Base-by-base conservation (phyloP, 2,888 invertebrate species). In the Cylloceria caligata region DNA sequence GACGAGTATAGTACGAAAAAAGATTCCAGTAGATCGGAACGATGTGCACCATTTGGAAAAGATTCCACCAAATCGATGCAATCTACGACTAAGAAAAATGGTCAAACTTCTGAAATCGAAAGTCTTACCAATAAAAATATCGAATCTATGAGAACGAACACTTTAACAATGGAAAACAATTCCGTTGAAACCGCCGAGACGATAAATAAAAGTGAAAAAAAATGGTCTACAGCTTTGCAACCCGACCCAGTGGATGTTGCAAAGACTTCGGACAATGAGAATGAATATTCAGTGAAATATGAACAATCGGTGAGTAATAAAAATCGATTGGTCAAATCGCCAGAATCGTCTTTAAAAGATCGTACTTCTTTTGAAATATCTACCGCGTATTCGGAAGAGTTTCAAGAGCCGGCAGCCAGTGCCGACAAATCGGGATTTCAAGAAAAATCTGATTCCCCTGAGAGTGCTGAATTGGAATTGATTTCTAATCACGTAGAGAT, bases 321-420 rank as follows among this genome's bases (percentile, higher is more conserved):
- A 67, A 81, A 78, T 75, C 30, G 21, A 6, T 1, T n/a, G 4
- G 13, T 30, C 9, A 11, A 3, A 11, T 82, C 82, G 0, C 19
- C 76, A 19, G 80, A 60, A 21, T 85, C 82, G 13, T 85, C 85
- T 19, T n/a, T 52, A 39, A 78, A 52, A 49, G 83, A 85, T 80
- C 81, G 85, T 52, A 85, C 85, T 1, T 85, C 85, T 7, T 75
- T 81, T 16, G 85, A 85, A 3, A 47, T 85, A 42, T 85, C 85
- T 1, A 82, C 75, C 1, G 83, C 52, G 1, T 83, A 85, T 47
- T 85, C 85, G 3, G 85, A 83, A 13, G 81, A 80, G 11, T 83
- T 85, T 60, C 81, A 83, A 47, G 71, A 69, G 11, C 49, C 75
- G 2, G 65, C 60, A 0, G 57, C 13, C 7, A 76, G 39, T 21